Conservation (phyloP, 2,797 vertebrate species). For the Clamator glandarius region DNA sequence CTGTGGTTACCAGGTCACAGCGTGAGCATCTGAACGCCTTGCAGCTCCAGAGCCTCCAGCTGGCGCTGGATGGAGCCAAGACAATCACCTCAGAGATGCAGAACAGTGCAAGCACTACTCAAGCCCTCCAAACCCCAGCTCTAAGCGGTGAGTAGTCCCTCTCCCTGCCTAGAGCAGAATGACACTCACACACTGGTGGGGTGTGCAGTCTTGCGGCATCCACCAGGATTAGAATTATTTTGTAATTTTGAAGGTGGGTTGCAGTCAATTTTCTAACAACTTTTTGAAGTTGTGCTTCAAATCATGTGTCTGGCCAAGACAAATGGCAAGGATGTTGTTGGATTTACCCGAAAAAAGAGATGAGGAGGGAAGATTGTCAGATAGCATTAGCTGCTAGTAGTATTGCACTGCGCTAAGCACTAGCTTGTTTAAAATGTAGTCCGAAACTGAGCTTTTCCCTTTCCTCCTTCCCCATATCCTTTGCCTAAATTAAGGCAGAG, state of each 20-base stretch:
- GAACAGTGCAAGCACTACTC: neutral
- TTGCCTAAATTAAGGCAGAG: neutral
- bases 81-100: neutral
- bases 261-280: neutral
- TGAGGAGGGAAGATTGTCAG: neutral
- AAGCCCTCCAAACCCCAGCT: neutral
- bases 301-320: neutral
- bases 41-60: slow-evolving; percentile 78
- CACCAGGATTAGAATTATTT: neutral
- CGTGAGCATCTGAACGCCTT: slow-evolving; percentile 47
- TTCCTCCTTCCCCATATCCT: neutral
- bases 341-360: neutral
- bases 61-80: slow-evolving; percentile 76
- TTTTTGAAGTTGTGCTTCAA: neutral
- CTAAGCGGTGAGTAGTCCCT: slow-evolving; percentile 51
- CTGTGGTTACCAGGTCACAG: slow-evolving; percentile 73
- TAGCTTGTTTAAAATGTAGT: neutral
- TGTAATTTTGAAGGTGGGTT: neutral
- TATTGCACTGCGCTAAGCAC: neutral
- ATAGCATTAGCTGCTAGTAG: neutral
- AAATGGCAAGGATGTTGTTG: neutral
- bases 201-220: neutral
- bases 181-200: neutral
- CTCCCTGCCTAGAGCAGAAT: neutral
- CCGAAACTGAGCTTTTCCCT: neutral